Base-by-base conservation (phyloP, 2,888 invertebrate species). In the Dynastes hyllus region DNA sequence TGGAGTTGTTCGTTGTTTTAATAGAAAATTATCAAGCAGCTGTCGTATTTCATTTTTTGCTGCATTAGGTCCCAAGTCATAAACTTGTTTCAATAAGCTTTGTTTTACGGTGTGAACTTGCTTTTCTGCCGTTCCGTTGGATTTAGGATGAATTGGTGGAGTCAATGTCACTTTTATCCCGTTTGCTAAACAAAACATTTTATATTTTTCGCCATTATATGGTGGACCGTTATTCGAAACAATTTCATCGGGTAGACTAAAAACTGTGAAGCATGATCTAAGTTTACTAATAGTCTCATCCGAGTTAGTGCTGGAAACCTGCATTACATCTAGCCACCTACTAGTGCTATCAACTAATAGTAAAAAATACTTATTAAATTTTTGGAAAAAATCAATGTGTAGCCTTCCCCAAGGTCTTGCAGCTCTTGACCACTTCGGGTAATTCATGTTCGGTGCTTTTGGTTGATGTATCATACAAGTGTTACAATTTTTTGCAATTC, bases 181-280 rank as follows among this genome's bases (percentile, higher is more conserved):
- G 29, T 77, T 70, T 40, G 66, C 40, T 11, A 51, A 9, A 53
- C 81, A 81, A 45, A 79, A 81, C 5, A 4, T 50, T 29, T 51
- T 61, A 29, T 78, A 79, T 63, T 81, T 78, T 27, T 63, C 45
- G 53, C 80, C 79, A 16, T 78, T 76, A 66, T 79, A 81, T n/a
- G 78, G 80, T 16, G 80, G 81, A 2, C 81, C 81, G 58, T 80
- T 81, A 61, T 81, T 80, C 1, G 78, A 76, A n/a, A 81, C 79
- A n/a, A 79, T 58, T n/a, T 66, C 45, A 22, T 79, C 80, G 2
- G 78, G 80, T n/a, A 80, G 66, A 50, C 76, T 66, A 65, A 65
- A 76, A 40, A 65, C 45, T 16, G 69, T 71, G 50, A 73, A 81
- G 16, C 58, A 22, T 2, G n/a, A 22, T 61, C 58, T 61, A 9